phyloP scores from a whole-genome alignment of 2,888 invertebrate species.

The Eurytoma californica region DNA sequence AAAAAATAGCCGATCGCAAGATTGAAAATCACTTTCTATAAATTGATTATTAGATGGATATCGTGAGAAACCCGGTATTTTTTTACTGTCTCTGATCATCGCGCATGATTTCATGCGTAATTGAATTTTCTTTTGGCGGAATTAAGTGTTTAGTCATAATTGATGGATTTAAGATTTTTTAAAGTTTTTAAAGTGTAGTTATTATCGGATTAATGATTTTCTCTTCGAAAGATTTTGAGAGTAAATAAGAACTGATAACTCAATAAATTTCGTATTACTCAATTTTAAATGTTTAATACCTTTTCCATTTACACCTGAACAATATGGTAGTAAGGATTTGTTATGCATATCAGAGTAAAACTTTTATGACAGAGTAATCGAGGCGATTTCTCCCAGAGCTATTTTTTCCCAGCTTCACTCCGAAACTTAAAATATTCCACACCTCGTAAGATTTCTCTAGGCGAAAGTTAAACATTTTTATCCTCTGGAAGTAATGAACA shows the following conservation, averaged over 20 bases:
- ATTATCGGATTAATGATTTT: no score
- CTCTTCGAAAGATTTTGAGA: no score
- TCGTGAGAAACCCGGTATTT: constrained; percentile 1
- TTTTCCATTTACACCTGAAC: no score
- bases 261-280: no score
- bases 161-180: not conserved
- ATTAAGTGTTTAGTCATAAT: constrained; percentile 12
- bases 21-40: not conserved
- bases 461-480: constrained; percentile 28
- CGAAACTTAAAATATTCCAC: constrained; percentile 33
- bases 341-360: no score
- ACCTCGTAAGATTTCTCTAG: constrained; percentile 32
- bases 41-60: not conserved
- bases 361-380: not conserved
- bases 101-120: not conserved
- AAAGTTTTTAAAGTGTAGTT: no score
- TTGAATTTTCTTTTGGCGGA: constrained; percentile 9
- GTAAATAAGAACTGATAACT: no score
- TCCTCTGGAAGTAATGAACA: no score
- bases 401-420: constrained; percentile 14
- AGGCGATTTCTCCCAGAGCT: not conserved
- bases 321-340: no score
- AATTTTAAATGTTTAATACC: no score
- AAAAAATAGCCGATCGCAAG: no score
- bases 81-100: not conserved